Evolutionary conservation across 2,797 vertebrate genomes (phyloP), one percentile per base, ranked within the genome.

Genomic region (Chelmon rostratus): DNA sequence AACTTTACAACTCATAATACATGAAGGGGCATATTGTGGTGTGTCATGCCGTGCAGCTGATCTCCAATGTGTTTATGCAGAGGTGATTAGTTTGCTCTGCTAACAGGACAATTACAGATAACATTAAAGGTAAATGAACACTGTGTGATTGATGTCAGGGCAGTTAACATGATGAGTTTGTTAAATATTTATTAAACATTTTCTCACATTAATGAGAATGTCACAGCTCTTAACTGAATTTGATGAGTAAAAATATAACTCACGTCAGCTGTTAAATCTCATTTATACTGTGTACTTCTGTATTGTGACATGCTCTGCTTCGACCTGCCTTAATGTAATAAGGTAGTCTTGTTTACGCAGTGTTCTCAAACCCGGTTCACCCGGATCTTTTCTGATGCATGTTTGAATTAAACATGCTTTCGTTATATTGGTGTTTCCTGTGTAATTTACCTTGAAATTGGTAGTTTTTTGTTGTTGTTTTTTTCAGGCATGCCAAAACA

Each of bases 111-210:
- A 42, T 50, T 49, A 37, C 3, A 47, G n/a, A 35, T 54, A 33
- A 62, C 38, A 63, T 50, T 35, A 18, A 25, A 73, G 59, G 38
- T 37, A 69, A 61, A 68, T 61, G 3, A 56, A 68, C 18, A 44
- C 19, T 23, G 19, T 59, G 25, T 62, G 54, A 46, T 33, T 53
- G 13, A 67, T 70, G n/a, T 18, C 52, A 83, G 18, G 4, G 25
- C 25, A 75, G 9, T 64, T 47, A 35, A 44, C 44, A 44, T 21
- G 21, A 66, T 56, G 40, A 40, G 12, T 11, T n/a, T 68, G 12
- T 79, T 15, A 73, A 49, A 73, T 50, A 76, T 79, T 68, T 18
- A 73, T 53, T 1, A 33, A 65, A 19, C 1, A 59, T 25, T 46
- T 49, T 49, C 3, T 4, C 10, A 9, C 6, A 25, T 79, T 64